Conservation (phyloP, 2,888 invertebrate species). For the Agriotes lineatus region DNA sequence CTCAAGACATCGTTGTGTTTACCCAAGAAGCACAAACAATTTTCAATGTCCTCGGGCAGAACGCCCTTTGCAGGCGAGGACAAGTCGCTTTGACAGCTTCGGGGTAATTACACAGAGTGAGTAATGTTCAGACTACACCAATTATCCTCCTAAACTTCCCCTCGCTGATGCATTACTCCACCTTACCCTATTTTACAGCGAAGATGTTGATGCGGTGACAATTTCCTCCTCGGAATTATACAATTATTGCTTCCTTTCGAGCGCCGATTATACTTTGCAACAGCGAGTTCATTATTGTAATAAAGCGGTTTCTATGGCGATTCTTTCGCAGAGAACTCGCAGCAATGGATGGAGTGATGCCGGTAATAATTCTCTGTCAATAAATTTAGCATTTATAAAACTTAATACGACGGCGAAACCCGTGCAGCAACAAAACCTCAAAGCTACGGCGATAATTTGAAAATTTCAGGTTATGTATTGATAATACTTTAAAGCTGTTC, state of each 20-base stretch:
- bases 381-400: no score
- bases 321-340: no score
- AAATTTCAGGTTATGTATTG: no score
- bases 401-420: no score
- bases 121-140: constrained; percentile 65
- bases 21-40: constrained; percentile 57
- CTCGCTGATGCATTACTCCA: constrained; percentile 42
- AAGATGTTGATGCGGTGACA: constrained; percentile 41
- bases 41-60: constrained; percentile 60
- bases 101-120: constrained; percentile 66
- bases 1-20: constrained; percentile 49
- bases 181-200: constrained; percentile 39
- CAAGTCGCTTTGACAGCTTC: constrained; percentile 65
- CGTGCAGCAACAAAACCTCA: no score
- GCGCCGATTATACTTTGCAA: neutral
- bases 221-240: constrained; percentile 14
- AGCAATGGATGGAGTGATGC: no score
- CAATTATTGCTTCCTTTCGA: constrained; percentile 3
- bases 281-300: no score
- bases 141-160: constrained; percentile 58
- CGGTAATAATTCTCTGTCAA: no score
- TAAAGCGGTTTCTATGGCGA: no score
- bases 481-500: no score
- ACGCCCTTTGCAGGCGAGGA: constrained; percentile 64
- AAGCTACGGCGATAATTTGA: no score